Base-by-base conservation (phyloP, 2,113 vertebrate species). In the Elephantulus edwardii region DNA sequence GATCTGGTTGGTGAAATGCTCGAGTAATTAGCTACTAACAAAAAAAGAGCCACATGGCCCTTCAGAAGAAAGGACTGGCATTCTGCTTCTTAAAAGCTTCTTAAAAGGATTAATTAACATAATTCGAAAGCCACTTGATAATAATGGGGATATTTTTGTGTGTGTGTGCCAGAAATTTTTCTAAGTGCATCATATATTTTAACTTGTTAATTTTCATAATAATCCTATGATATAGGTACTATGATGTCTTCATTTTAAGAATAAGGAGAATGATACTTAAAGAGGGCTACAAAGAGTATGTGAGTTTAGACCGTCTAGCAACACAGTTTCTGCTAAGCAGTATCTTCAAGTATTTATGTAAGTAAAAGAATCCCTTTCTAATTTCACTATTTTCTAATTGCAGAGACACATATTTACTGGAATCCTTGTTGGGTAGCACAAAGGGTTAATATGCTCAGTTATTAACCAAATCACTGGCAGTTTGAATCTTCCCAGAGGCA, bases 341-440 rank as follows among this genome's bases (percentile, higher is more conserved):
- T 72, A 5, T 38, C 7, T 83, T 82, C 42, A 81, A 89, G 48
- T 94, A 81, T 78, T 60, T 77, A 80, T 14, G 20, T 26, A 38
- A 64, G 26, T 22, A 50, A 75, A n/a, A 40, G 54, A 89, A 62
- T 13, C n/a, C 44, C 71, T 20, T 44, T 46, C 33, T 72, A 26
- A 44, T 40, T 28, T 28, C 44, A 24, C 70, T 72, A 44, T 72
- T 26, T 26, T 24, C 22, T 96, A 62, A 86, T 94, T 86, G 75
- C 20, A 48, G 44, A 83, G 19, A 86, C 35, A 85, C 33, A 70
- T 79, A 66, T 84, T 35, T n/a, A 19, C 7, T 66, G 12, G 64
- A 66, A n/a, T 64, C 33, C 64, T 17, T 35, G 6, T 17, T 35
- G 6, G 64, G 17, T 19, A 19, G 35, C 1, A 13, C 19, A 33